Conservation (phyloP, 2,797 vertebrate genomes). For the Sebastes dallii region DNA sequence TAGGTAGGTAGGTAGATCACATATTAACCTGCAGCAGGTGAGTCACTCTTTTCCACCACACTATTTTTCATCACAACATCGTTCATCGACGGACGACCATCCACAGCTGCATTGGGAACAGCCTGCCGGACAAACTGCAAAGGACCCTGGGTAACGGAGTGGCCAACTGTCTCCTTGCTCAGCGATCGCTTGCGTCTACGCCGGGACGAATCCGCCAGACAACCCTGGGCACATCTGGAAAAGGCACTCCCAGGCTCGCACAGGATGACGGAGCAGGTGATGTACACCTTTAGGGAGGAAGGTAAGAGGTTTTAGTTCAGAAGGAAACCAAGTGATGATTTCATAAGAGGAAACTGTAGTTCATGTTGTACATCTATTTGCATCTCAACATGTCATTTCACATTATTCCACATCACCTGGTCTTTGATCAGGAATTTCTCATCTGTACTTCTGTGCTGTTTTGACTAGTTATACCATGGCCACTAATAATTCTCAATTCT, state of each 20-base stretch:
- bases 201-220: constrained; percentile 34
- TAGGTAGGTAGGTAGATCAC: neutral
- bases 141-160: constrained; percentile 79
- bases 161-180: constrained; percentile 57
- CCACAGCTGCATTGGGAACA: neutral
- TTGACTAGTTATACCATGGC: too few species aligned
- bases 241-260: constrained; percentile 61
- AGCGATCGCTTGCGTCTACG: constrained; percentile 53
- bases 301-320: neutral
- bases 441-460: neutral
- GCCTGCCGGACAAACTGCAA: constrained; percentile 43
- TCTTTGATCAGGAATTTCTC: too few species aligned
- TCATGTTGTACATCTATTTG: neutral
- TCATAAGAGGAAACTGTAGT: neutral
- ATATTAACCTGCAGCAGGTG: neutral
- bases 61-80: neutral
- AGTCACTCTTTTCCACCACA: neutral
- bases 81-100: neutral
- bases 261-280: constrained; percentile 81
- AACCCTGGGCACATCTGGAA: constrained; percentile 78
- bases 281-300: constrained; percentile 68
- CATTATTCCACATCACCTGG: too few species aligned
- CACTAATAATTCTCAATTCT: neutral
- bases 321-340: neutral
- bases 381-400: neutral